phyloP scores from a whole-genome alignment of 1,140 invertebrate genomes.

The Parapsyche elsis region DNA sequence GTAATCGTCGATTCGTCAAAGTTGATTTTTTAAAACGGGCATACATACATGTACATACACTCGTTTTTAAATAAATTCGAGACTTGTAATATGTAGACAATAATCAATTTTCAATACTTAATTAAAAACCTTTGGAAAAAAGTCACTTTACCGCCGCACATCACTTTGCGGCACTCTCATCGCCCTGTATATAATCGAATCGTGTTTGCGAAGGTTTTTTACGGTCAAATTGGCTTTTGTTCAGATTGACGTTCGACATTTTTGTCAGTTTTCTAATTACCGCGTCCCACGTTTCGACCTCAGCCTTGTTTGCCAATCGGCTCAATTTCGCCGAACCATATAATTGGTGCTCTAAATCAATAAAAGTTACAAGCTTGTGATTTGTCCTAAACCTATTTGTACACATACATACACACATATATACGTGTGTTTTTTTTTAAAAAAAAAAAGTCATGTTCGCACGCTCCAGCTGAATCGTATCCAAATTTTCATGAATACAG shows the following conservation, averaged over 20 bases:
- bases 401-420: background rate
- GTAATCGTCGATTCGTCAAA: too few species aligned
- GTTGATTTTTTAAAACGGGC: too few species aligned
- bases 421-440: background rate
- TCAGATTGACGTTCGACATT: constrained; percentile 24
- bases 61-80: too few species aligned
- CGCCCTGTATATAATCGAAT: too few species aligned
- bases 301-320: constrained; percentile 17
- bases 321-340: constrained; percentile 15
- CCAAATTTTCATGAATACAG: constrained; percentile 23
- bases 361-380: constrained; percentile 5
- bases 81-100: too few species aligned
- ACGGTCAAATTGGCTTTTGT: constrained; percentile 22
- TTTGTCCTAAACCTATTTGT: too few species aligned
- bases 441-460: background rate
- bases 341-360: constrained; percentile 33
- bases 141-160: too few species aligned
- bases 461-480: background rate
- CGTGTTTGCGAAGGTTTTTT: background rate
- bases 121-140: too few species aligned
- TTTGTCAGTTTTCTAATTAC: constrained; percentile 33
- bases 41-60: too few species aligned
- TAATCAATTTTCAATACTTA: too few species aligned
- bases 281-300: background rate
- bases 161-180: too few species aligned